A percentile compares a stretch with the other conserved stretches of the same genome.
These are phyloP conservation scores for Pyrrhia umbra DNA, from an alignment of 2,888 invertebrate species.

Conservation along the genomic window DNA sequence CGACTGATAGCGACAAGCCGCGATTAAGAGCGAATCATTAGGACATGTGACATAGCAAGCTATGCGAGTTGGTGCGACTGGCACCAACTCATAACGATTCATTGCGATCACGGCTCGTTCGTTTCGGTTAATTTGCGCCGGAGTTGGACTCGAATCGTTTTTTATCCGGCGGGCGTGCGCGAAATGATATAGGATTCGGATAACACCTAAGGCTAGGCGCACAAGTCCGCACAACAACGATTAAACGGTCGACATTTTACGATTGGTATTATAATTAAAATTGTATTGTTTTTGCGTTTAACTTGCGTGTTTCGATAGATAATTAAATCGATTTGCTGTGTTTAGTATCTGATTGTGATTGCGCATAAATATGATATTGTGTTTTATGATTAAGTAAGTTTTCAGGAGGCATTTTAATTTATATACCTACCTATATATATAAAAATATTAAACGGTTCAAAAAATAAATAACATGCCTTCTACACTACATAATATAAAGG, in stretches of 20 bases:
- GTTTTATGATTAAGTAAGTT: constrained; percentile 3
- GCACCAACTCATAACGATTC: constrained; percentile 38
- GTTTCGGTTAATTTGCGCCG: constrained; percentile 54
- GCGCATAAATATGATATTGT: constrained; percentile 19
- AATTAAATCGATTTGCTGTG: constrained; percentile 24
- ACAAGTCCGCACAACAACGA: constrained; percentile 35
- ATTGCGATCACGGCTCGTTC: constrained; percentile 46
- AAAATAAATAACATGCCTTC: too few species aligned
- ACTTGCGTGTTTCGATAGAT: constrained; percentile 22
- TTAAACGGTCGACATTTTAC: constrained; percentile 56
- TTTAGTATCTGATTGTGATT: constrained; percentile 15
- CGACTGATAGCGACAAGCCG: constrained; percentile 5
- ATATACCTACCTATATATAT: too few species aligned
- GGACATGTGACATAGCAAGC: constrained; percentile 8
- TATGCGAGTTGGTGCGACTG: constrained; percentile 10
- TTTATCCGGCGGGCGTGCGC: constrained; percentile 47
- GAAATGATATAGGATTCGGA: constrained; percentile 59
- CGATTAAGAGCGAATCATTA: background rate
- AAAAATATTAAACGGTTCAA: too few species aligned
- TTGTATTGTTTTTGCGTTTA: constrained; percentile 45
- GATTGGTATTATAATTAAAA: constrained; percentile 55
- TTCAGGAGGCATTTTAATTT: constrained; percentile 7
- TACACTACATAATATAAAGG: too few species aligned
- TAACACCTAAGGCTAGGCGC: constrained; percentile 60
- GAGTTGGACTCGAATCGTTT: constrained; percentile 43